Evolutionary conservation across 37 sponge, comb jelly and placozoan species (phyloP).

Genomic region (Diacarnus erythraeanus): DNA sequence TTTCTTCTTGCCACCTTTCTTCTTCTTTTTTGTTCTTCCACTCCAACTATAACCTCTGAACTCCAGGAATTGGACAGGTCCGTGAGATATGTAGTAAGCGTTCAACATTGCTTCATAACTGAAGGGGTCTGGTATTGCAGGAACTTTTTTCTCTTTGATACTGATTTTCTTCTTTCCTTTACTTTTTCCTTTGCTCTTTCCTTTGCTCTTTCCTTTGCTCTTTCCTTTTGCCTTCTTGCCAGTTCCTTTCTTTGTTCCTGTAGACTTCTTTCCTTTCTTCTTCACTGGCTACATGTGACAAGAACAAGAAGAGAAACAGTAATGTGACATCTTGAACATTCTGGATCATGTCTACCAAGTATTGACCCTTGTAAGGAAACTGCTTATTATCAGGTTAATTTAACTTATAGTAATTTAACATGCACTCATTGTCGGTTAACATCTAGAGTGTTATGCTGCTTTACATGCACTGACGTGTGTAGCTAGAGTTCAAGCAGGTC

Average conservation of each 20-base stretch:
- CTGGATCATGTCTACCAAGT: too few relatives aligned
- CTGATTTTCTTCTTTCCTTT: slow-evolving; percentile 2
- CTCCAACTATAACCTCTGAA: slow-evolving; percentile 48
- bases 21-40: slow-evolving; percentile 39
- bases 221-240: slow-evolving; percentile 21
- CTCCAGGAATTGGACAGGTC: slow-evolving; percentile 50
- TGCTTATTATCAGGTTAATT: too few relatives aligned
- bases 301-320: too few relatives aligned
- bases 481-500: too few relatives aligned
- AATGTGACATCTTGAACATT: too few relatives aligned
- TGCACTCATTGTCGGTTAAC: neutral
- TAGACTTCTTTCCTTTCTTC: slow-evolving; percentile 29
- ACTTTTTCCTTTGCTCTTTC: slow-evolving; percentile 14
- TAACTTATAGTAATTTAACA: neutral
- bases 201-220: slow-evolving; percentile 26
- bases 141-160: neutral
- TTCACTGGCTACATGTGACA: slow-evolving; percentile 6
- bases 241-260: slow-evolving; percentile 31
- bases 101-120: slow-evolving; percentile 62
- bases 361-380: too few relatives aligned
- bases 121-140: slow-evolving; percentile 51
- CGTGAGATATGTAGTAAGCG: slow-evolving; percentile 67
- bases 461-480: too few relatives aligned
- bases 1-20: slow-evolving; percentile 20
- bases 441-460: too few relatives aligned